Evolutionary conservation across 2,888 invertebrate genomes (phyloP), one percentile per base, ranked within the genome.

Genomic region (Acleris holmiana): DNA sequence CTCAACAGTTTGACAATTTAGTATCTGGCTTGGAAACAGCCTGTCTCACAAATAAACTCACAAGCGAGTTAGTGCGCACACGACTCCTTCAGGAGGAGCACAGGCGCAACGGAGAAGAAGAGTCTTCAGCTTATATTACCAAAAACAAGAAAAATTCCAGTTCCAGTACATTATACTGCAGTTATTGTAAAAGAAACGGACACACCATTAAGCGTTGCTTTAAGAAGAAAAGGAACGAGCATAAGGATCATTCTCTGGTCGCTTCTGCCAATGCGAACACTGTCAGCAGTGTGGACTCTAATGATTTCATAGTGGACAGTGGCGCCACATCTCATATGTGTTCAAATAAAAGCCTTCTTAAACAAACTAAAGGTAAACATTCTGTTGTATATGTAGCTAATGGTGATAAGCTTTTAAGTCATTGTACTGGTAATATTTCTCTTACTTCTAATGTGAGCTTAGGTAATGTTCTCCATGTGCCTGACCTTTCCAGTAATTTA

Each of bases 191-290:
- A 17, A 10, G n/a, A 6, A 54, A n/a, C 4, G 54, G 54, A 0
- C 54, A 54, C 21, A 23, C 23, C 2, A 13, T 54, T 4, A 54
- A 54, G 44, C 10, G 35, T 6, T 54, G 54, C 3, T 55, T 55
- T 2, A 46, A 55, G 18, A 46, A 55, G 25, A 10, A 10, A 17
- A 10, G 10, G 23, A 21, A 44, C 4, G n/a, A 55, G 25, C 6
- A 23, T 3, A 4, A 44, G 40, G 3, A 40, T 4, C 55, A 55
- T 2, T 17, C 55, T 10, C 44, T 55, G 46, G 4, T 25, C 6
- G 55, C 55, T 1, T 18, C 25, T 5, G 55, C 55, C 8, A 25
- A 40, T 15, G 35, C 23, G 0, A 17, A n/a, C 18, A 17, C 13
- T 13, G 15, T 17, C 4, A 17, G 8, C 13, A 10, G n/a, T n/a